Evolutionary conservation across 2,888 invertebrate species (phyloP).

Genomic region (Oscheius sp.): DNA sequence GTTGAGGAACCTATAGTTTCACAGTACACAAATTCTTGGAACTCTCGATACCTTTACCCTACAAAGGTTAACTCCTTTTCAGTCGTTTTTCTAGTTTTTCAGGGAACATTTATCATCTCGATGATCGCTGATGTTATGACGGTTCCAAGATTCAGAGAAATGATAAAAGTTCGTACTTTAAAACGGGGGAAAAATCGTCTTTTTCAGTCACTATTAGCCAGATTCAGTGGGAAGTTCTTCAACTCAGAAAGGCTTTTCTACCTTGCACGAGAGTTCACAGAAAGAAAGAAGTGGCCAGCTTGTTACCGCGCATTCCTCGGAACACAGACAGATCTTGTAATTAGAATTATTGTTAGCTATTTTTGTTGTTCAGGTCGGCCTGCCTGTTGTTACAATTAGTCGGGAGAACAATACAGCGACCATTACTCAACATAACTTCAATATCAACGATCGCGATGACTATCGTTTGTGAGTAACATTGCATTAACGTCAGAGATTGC

Average conservation of each 20-base stretch:
- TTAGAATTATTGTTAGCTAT: neutral
- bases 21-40: neutral
- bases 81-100: neutral
- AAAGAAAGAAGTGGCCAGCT: conserved; percentile 8
- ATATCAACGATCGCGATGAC: neutral
- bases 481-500: neutral
- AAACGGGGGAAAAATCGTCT: too few relatives aligned
- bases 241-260: conserved; percentile 5
- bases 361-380: conserved; percentile 15
- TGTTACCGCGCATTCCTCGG: conserved; percentile 24
- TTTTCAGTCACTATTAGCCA: too few relatives aligned
- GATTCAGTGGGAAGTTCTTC: neutral
- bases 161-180: neutral
- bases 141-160: neutral
- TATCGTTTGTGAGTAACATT: conserved; percentile 8
- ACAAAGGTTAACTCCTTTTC: conserved; percentile 12
- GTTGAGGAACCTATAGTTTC: conserved; percentile 14
- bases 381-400: conserved; percentile 7
- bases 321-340: conserved; percentile 23
- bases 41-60: neutral
- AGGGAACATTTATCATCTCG: conserved; percentile 9
- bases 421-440: conserved; percentile 13
- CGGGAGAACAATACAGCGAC: neutral
- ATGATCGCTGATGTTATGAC: conserved; percentile 17
- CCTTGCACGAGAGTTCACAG: conserved; percentile 7